Base-by-base conservation (phyloP, 2,113 vertebrate species). In the Hippolais icterina region DNA sequence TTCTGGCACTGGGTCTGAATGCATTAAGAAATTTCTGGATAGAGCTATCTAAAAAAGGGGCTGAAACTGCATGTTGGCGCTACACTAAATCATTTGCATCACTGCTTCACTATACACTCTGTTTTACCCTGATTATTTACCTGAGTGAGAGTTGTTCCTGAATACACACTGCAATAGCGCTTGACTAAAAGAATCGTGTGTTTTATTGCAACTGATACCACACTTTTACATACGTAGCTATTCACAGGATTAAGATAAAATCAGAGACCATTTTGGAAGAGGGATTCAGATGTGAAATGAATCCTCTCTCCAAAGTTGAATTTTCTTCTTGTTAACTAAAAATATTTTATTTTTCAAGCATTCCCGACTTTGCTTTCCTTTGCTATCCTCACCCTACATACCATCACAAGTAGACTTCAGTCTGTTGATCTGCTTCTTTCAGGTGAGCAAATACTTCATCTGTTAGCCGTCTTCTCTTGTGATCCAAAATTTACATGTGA, bases 341-440 rank as follows among this genome's bases (percentile, higher is more conserved):
- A 97, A 97, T 97, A 95, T 98, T 97, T 98, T 97, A 97, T 97
- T 98, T 98, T 98, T 98, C 98, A 98, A 98, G 96, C 95, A 98
- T 97, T 98, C 96, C 88, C 56, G 57, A 97, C 95, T 98, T 98
- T 97, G 95, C 93, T 98, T 98, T 98, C 95, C 95, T 97, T 98
- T 98, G 94, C 96, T 98, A 94, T 97, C 97, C 96, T 98, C 94
- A 98, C 97, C 96, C 96, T 98, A 97, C 97, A 97, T 97, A 97
- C 92, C 96, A 97, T 97, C 97, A 98, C 97, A 97, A 96, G 86
- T 95, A 98, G 97, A 97, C 96, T 97, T 97, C 96, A 97, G 69
- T 97, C 97, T 97, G 96, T 97, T 98, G 97, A 97, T 93, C 96
- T 94, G 47, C 97, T 96, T 97, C 97, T 96, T 97, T 95, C 97